Conservation (phyloP, 2,888 invertebrate genomes). For the Apocheima hispidaria region DNA sequence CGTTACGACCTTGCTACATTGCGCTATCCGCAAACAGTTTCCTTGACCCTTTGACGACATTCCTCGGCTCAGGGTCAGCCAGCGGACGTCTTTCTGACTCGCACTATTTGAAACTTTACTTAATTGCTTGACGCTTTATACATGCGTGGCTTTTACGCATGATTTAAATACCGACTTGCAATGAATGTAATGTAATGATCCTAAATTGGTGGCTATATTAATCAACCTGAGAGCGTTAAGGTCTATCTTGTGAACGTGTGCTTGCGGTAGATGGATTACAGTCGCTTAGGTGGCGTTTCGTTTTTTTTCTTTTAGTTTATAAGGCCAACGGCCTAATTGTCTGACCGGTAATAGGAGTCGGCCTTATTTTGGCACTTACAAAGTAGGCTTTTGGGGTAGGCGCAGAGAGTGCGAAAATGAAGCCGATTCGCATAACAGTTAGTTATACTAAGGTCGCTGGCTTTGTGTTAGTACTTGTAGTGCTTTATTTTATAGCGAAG, state of each 20-base stretch:
- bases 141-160: neutral
- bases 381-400: too few species aligned
- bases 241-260: neutral
- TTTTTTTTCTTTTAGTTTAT: neutral
- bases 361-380: neutral
- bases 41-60: slow-evolving; percentile 30
- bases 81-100: slow-evolving; percentile 1
- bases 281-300: neutral
- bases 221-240: neutral
- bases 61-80: slow-evolving; percentile 24
- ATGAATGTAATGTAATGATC: neutral
- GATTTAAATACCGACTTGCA: neutral
- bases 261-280: neutral
- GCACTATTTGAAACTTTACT: slow-evolving; percentile 18
- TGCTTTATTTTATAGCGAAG: too few species aligned
- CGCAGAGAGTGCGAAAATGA: too few species aligned
- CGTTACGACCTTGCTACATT: slow-evolving; percentile 23
- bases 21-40: slow-evolving; percentile 14
- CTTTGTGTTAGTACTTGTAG: too few species aligned
- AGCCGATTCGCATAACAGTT: too few species aligned
- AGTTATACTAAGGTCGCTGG: too few species aligned
- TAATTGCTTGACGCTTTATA: slow-evolving; percentile 15
- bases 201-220: neutral
- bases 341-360: neutral
- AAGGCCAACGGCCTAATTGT: neutral